Conservation (phyloP, 2,797 vertebrate genomes). For the Malacoctenus gilli region DNA sequence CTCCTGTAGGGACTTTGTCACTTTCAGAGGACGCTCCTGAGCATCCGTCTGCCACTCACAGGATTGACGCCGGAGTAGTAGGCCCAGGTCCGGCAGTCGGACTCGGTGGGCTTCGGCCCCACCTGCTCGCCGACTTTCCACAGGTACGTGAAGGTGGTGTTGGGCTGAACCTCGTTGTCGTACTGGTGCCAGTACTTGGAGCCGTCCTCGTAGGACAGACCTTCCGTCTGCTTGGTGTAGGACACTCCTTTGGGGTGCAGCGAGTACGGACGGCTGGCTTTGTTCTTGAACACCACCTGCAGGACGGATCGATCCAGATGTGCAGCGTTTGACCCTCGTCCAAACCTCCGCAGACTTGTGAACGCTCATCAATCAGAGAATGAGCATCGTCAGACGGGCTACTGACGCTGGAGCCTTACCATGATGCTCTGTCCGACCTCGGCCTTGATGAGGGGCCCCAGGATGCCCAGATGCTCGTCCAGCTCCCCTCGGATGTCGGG, state of each 20-base stretch:
- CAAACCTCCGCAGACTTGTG: too few relatives aligned
- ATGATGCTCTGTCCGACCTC: constrained; percentile 92
- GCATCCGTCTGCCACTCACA: too few relatives aligned
- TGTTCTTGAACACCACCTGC: constrained; percentile 92
- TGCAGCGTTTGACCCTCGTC: too few relatives aligned
- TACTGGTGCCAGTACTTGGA: constrained; percentile 87
- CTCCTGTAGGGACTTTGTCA: too few relatives aligned
- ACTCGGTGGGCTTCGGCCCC: constrained; percentile 80
- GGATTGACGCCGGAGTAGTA: constrained; percentile 93
- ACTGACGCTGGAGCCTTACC: too few relatives aligned
- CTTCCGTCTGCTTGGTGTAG: constrained; percentile 94
- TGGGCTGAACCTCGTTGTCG: constrained; percentile 87
- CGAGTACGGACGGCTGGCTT: constrained; percentile 88
- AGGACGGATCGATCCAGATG: constrained; percentile 29
- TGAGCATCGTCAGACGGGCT: too few relatives aligned
- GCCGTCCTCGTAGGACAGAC: constrained; percentile 89
- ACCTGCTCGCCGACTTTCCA: constrained; percentile 85
- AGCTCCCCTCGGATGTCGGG: constrained; percentile 85
- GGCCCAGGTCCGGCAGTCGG: constrained; percentile 89
- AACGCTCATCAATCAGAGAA: too few relatives aligned
- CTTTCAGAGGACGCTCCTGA: too few relatives aligned
- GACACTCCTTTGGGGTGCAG: constrained; percentile 92
- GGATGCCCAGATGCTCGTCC: constrained; percentile 91
- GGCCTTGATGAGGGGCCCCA: constrained; percentile 92
- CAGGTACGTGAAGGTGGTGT: constrained; percentile 86